Base-by-base conservation (phyloP, 2,797 vertebrate genomes). In the Neosilurus mollespiculum region DNA sequence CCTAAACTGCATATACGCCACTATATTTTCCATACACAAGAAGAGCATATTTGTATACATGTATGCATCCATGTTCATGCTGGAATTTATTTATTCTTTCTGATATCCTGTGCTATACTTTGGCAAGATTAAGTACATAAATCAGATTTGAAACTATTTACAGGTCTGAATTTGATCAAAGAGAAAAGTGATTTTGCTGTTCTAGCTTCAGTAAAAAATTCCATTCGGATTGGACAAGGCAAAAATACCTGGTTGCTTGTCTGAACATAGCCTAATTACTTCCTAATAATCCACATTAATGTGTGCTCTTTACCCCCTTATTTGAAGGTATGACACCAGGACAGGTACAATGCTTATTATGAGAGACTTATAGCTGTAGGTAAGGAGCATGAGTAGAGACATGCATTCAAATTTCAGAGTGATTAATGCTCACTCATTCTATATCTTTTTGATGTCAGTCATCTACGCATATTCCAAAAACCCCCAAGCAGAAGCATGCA, bases 391-490 rank as follows among this genome's bases (percentile, higher is more conserved):
- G 59, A 67, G 70, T 61, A 82, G 64, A 65, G 53, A 80, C 76
- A 88, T 87, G 69, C 54, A 84, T 84, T 87, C 64, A 80, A 86
- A 73, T 86, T 84, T 82, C 69, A 24, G 49, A 84, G 64, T 86
- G 77, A 86, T 86, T 81, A 83, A 79, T 70, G 34, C 67, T 84
- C 72, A 69, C 65, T 76, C 24, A 83, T 51, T 76, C 15, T 67
- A 70, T 24, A 71, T 69, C 26, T 72, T 58, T 84, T 37, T 85
- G 79, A 56, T 85, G 71, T 82, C 78, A 66, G 51, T 72, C 10
- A 79, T 82, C 71, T 30, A 72, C 66, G 59, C 83, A 85, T 82
- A 87, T 73, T 88, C 70, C 66, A 81, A 85, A 84, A 83, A 85
- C 83, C 78, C 81, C 81, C 85, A 73, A 71, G 76, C 67, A 58